phyloP scores from a whole-genome alignment of 2,113 vertebrate genomes.

The Neofelis nebulosa region DNA sequence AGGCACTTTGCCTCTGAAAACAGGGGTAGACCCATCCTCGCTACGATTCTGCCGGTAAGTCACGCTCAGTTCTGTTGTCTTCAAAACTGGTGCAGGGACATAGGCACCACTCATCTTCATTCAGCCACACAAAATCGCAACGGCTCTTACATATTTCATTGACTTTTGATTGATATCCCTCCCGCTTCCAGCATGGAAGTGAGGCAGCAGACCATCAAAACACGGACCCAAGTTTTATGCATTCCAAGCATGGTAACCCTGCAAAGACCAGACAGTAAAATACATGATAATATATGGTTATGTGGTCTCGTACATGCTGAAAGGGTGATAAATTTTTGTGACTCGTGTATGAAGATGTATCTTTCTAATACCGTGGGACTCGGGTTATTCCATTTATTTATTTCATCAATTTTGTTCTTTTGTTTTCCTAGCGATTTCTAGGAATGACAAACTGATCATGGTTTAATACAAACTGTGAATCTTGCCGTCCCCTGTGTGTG shows the following conservation, averaged over 20 bases:
- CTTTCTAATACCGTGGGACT: slow-evolving; percentile 25
- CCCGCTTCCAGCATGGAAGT: background rate
- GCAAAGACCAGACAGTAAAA: background rate
- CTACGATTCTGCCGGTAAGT: rapidly evolving
- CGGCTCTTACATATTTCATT: background rate
- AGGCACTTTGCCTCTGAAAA: background rate
- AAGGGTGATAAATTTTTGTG: slow-evolving; percentile 28
- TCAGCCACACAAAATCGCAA: background rate
- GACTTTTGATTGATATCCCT: background rate
- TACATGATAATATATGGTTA: background rate
- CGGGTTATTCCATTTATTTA: slow-evolving; percentile 63
- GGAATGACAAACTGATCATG: slow-evolving; percentile 52
- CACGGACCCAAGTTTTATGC: background rate
- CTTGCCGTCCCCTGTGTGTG: background rate
- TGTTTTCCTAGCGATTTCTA: slow-evolving; percentile 58
- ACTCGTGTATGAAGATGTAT: slow-evolving; percentile 39
- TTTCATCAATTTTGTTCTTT: slow-evolving; percentile 68
- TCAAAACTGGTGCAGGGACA: rapidly evolving
- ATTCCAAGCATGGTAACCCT: background rate
- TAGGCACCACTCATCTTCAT: background rate
- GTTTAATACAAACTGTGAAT: slow-evolving; percentile 41
- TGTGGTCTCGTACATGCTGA: background rate
- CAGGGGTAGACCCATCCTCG: rapidly evolving
- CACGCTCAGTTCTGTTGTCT: background rate
- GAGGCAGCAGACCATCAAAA: background rate